These are phyloP conservation scores for Masticophis lateralis DNA, from an alignment of 2,797 vertebrate genomes.

Conservation along the genomic window DNA sequence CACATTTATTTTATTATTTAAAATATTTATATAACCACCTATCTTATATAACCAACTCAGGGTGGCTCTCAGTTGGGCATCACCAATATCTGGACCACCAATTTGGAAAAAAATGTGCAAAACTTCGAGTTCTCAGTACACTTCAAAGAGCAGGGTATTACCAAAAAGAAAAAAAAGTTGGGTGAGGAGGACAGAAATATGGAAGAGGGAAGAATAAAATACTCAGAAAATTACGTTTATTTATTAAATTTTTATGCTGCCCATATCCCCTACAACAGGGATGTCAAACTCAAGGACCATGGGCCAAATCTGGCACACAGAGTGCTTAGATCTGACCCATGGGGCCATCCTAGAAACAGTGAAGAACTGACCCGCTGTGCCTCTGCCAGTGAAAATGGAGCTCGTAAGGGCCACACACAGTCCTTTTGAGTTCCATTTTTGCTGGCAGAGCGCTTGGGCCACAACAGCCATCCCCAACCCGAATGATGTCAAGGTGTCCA, in stretches of 20 bases:
- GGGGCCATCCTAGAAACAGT: too few species aligned
- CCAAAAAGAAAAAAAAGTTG: not conserved
- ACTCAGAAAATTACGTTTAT: not conserved
- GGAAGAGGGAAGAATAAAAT: not conserved
- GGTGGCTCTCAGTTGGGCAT: not conserved
- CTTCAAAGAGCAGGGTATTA: not conserved
- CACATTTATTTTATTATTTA: not conserved
- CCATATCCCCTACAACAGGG: not conserved
- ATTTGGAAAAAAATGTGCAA: not conserved
- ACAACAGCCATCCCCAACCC: too few species aligned
- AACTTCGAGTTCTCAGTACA: not conserved
- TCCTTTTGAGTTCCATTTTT: too few species aligned
- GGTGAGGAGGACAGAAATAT: not conserved
- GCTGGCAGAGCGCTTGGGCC: too few species aligned
- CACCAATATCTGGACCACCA: not conserved
- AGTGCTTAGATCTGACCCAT: too few species aligned
- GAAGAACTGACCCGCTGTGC: too few species aligned
- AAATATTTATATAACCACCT: not conserved
- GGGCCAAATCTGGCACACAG: too few species aligned
- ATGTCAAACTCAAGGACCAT: too few species aligned
- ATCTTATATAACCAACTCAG: not conserved
- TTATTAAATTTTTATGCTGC: not conserved
- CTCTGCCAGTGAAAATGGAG: too few species aligned
- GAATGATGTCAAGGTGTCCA: too few species aligned
- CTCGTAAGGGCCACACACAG: too few species aligned